A percentile compares a stretch with the other conserved stretches of the same genome.
Evolutionary conservation across 2,888 invertebrate genomes (phyloP).

Genomic region (Poecilobothrus nobilitatus): DNA sequence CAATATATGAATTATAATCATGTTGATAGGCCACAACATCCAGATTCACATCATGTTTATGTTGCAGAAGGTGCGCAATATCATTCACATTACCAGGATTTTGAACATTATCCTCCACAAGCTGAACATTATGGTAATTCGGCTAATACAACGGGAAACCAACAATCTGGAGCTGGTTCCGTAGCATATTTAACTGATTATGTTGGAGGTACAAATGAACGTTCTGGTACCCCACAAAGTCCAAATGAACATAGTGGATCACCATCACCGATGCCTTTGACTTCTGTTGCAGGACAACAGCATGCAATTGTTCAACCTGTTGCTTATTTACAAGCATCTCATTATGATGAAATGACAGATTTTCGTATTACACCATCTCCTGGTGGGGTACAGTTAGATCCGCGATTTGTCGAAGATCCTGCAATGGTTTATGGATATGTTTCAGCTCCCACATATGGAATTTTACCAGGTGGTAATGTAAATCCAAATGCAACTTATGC

Average conservation of each 20-base stretch:
- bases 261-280: conserved; percentile 47
- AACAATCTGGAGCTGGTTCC: conserved; percentile 22
- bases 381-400: conserved; percentile 51
- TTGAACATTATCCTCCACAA: conserved; percentile 48
- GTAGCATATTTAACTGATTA: conserved; percentile 33
- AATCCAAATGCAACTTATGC: conserved; percentile 45
- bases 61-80: conserved; percentile 33
- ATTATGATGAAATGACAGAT: conserved; percentile 40
- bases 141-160: conserved; percentile 22
- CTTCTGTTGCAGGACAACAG: conserved; percentile 40
- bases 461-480: conserved; percentile 29
- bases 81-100: conserved; percentile 48
- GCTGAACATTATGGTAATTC: conserved; percentile 42
- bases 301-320: conserved; percentile 28
- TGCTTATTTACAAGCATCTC: conserved; percentile 49
- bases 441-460: conserved; percentile 54
- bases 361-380: conserved; percentile 60
- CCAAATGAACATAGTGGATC: conserved; percentile 51
- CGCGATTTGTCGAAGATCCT: conserved; percentile 56
- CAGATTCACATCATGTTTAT: conserved; percentile 24
- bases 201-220: conserved; percentile 40
- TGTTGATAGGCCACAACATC: conserved; percentile 29
- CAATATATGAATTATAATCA: conserved; percentile 46
- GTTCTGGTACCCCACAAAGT: conserved; percentile 49
- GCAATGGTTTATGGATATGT: conserved; percentile 56